A percentile compares a stretch with the other conserved stretches of the same genome.
Conservation (phyloP, 2,113 vertebrate genomes). For the Halichoerus grypus region DNA sequence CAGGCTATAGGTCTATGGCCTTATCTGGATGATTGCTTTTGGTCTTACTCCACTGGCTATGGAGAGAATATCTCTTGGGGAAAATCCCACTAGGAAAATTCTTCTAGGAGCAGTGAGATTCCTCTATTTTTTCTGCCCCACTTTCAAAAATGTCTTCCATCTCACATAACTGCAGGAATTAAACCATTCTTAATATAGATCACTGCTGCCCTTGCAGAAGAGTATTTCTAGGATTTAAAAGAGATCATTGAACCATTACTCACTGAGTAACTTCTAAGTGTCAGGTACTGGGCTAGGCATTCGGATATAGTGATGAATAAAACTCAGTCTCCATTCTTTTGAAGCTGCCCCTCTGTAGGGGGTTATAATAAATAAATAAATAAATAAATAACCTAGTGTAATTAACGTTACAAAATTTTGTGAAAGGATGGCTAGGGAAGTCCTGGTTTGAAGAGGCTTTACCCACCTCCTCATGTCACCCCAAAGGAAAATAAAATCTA, state of each 20-base stretch:
- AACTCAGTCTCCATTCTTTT: not conserved
- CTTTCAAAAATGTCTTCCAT: not conserved
- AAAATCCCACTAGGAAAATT: constrained; percentile 18
- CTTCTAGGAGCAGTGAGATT: not conserved
- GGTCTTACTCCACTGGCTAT: not conserved
- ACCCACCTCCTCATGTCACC: not conserved
- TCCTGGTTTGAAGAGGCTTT: not conserved
- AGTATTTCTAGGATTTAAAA: not conserved
- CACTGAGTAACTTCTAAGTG: not conserved
- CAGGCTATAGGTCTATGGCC: not conserved
- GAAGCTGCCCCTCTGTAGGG: not conserved
- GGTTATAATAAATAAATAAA: not conserved
- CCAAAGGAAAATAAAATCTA: not conserved
- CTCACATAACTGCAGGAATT: not conserved
- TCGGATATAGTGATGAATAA: not conserved
- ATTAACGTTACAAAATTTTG: not conserved
- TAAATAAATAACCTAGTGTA: not conserved
- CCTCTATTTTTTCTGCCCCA: not conserved
- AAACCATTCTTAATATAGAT: constrained; percentile 17
- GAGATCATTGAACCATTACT: not conserved
- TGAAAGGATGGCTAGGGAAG: not conserved
- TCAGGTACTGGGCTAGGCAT: not conserved
- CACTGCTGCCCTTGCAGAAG: not conserved
- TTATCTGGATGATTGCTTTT: not conserved
- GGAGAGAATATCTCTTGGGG: not conserved